Conservation (phyloP, 1,140 invertebrate genomes). For the Temnothorax longispinosus region DNA sequence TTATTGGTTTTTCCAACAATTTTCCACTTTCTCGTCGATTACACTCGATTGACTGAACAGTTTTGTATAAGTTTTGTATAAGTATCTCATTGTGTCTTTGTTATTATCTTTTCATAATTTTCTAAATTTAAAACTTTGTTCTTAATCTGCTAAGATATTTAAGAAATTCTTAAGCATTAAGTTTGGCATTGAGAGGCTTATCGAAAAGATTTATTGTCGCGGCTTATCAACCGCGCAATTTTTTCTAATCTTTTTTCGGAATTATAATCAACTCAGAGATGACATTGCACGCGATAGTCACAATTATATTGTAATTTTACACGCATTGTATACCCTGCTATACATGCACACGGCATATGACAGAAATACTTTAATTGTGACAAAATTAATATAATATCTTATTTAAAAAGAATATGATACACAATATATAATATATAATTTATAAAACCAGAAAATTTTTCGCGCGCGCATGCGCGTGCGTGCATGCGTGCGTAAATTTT, state of each 20-base stretch:
- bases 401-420: not conserved
- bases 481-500: not conserved
- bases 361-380: not conserved
- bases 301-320: constrained; percentile 6
- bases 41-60: not conserved
- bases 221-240: constrained; percentile 26
- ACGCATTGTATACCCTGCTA: not conserved
- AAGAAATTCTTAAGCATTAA: constrained; percentile 8
- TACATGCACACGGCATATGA: not conserved
- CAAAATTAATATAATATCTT: constrained; percentile 2
- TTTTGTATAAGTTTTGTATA: not conserved
- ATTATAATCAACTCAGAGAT: constrained; percentile 33
- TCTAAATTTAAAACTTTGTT: not conserved
- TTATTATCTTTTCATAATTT: not conserved
- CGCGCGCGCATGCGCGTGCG: not conserved
- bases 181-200: constrained; percentile 19
- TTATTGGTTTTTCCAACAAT: not conserved
- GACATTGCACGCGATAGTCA: constrained; percentile 25
- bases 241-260: constrained; percentile 14
- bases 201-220: constrained; percentile 34
- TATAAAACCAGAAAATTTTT: too few relatives aligned
- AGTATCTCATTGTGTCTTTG: not conserved
- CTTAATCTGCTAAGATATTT: not conserved
- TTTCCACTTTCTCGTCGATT: not conserved
- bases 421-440: not conserved